Evolutionary conservation across 2,797 vertebrate genomes (phyloP), one percentile per base, ranked within the genome.

Genomic region (Distichodus sexfasciatus): DNA sequence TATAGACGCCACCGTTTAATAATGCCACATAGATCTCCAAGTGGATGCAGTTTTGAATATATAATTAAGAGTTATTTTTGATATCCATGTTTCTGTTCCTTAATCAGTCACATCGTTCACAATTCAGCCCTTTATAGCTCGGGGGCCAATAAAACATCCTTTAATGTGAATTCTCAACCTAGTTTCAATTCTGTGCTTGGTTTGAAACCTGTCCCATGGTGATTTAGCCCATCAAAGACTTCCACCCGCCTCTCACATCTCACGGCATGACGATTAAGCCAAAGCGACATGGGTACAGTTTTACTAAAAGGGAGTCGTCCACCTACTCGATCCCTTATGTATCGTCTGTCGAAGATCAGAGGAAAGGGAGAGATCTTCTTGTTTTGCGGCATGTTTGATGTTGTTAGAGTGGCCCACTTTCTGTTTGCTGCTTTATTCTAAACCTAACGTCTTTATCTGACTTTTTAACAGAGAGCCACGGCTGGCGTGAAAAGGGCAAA

Each of bases 401-500:
- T 21, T 48, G 23, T 21, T 11, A 19, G 14, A 62, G 7, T 66
- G 10, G 2, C 3, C 14, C 28, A 14, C 26, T 15, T 58, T 41
- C 40, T 40, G 7, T 46, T 60, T 1, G 9, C n/a, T n/a, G n/a
- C 57, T 36, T 64, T 12, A 61, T 21, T 54, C 54, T 75, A 21
- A 78, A 60, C 33, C 28, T 1, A 17, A 44, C 26, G 58, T 69
- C 66, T 54, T 55, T 11, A 14, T 48, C 35, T 55, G 53, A 17
- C 29, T 57, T 81, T n/a, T n/a, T 70, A 28, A 48, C 80, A 93
- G 91, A 90, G 70, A 85, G 86, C 85, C 51, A 80, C 82, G 46
- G 76, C 67, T 23, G 77, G 77, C 66, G 80, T 84, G 43, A 77
- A 41, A 79, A 83, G 86, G 64, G 55, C 82, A 77, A 81, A 87